A percentile compares a stretch with the other conserved stretches of the same genome.
phyloP scores from a whole-genome alignment of 2,888 invertebrate species.

The Scaptomyza tumidula region DNA sequence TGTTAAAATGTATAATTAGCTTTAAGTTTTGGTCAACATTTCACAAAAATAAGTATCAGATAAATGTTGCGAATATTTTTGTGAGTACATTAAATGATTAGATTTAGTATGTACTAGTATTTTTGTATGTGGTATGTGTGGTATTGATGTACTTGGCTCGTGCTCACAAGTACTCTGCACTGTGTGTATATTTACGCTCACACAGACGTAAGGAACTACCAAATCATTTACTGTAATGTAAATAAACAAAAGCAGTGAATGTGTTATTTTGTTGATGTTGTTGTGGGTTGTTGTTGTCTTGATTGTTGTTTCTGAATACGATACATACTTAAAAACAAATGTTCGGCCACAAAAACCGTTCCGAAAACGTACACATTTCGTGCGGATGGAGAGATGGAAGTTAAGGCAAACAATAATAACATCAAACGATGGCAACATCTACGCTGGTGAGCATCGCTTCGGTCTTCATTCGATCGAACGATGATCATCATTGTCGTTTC shows the following conservation, averaged over 20 bases:
- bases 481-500: constrained; percentile 47
- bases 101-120: not conserved
- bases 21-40: too few species aligned
- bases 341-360: constrained; percentile 46
- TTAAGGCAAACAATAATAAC: constrained; percentile 41
- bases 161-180: constrained; percentile 17
- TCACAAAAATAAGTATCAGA: too few species aligned
- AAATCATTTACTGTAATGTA: constrained; percentile 66
- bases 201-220: constrained; percentile 22
- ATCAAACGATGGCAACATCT: constrained; percentile 29
- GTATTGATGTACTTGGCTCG: constrained; percentile 1
- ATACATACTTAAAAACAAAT: constrained; percentile 62
- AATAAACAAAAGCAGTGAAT: constrained; percentile 59
- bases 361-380: constrained; percentile 29
- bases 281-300: constrained; percentile 13
- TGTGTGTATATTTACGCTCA: constrained; percentile 4
- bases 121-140: not conserved
- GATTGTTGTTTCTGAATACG: constrained; percentile 37
- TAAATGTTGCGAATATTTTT: not conserved
- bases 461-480: constrained; percentile 43
- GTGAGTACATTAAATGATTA: not conserved
- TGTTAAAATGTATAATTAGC: too few species aligned
- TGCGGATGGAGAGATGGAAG: constrained; percentile 28
- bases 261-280: constrained; percentile 28
- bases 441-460: constrained; percentile 25